These are phyloP conservation scores for Synanceia verrucosa DNA, from an alignment of 2,797 vertebrate genomes.

Conservation along the genomic window DNA sequence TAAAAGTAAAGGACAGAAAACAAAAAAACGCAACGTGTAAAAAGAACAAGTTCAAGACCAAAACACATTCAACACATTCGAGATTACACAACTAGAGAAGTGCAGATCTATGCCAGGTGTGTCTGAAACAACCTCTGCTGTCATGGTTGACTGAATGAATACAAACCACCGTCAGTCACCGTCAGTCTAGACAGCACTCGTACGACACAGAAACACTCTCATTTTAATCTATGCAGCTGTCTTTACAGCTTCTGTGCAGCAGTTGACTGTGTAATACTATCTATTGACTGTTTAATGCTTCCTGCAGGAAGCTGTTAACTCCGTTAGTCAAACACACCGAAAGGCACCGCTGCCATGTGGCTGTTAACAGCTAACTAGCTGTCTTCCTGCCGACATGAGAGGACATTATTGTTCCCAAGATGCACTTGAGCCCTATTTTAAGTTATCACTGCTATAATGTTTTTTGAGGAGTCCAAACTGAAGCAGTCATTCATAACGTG, in stretches of 20 bases:
- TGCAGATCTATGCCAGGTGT: not conserved
- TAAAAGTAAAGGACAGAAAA: slow-evolving; percentile 18
- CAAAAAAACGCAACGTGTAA: slow-evolving; percentile 15
- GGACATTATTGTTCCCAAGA: no score
- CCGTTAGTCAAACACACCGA: not conserved
- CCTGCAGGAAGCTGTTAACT: not conserved
- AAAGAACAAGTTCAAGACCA: slow-evolving; percentile 16
- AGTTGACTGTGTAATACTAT: not conserved
- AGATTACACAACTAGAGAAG: not conserved
- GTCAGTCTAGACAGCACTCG: not conserved
- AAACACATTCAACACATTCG: slow-evolving; percentile 9
- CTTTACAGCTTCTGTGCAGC: no score
- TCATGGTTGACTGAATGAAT: not conserved
- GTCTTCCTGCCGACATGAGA: no score
- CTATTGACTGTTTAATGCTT: not conserved
- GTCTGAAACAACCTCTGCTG: not conserved
- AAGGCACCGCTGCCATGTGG: not conserved
- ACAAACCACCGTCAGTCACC: not conserved
- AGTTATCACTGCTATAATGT: not conserved
- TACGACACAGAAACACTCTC: not conserved
- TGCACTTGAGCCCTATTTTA: not conserved
- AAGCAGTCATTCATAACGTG: not conserved
- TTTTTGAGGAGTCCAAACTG: not conserved
- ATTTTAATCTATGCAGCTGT: not conserved
- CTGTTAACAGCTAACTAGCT: not conserved